These are phyloP conservation scores for Phalacrocorax pelagicus DNA, from an alignment of 2,113 vertebrate species.

Conservation along the genomic window DNA sequence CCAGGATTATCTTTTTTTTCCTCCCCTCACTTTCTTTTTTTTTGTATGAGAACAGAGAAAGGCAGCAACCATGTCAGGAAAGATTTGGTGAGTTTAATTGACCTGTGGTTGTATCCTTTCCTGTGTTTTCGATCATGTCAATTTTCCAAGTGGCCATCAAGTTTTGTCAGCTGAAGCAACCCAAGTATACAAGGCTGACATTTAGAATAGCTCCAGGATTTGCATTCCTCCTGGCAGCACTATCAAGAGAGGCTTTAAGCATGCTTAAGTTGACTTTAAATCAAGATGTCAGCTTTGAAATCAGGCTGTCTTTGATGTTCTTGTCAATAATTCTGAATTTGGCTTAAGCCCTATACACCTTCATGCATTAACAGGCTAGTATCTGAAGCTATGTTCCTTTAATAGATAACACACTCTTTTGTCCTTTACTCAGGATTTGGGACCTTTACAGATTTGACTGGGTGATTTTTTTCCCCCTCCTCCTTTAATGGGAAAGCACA, in stretches of 20 bases:
- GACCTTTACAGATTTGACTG: not conserved
- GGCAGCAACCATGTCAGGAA: not conserved
- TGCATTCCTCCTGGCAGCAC: constrained; percentile 43
- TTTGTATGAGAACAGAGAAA: not conserved
- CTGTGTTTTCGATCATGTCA: constrained; percentile 63
- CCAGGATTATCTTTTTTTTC: not conserved
- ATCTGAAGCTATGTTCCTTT: not conserved
- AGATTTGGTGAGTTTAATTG: constrained; percentile 29
- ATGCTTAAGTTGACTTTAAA: constrained; percentile 56
- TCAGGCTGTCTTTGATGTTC: not conserved
- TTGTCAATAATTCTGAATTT: constrained; percentile 49
- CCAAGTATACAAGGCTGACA: constrained; percentile 55
- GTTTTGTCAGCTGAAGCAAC: constrained; percentile 57
- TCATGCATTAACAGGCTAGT: not conserved
- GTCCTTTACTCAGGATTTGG: not conserved
- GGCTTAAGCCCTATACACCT: constrained; percentile 11
- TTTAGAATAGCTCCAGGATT: constrained; percentile 59
- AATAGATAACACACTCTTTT: not conserved
- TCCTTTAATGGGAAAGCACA: not conserved
- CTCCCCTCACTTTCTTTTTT: not conserved
- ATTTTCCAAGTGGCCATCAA: constrained; percentile 68
- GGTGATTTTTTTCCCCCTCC: not conserved
- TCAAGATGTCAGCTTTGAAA: constrained; percentile 60
- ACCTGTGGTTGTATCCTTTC: constrained; percentile 19
- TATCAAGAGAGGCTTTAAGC: constrained; percentile 51